Evolutionary conservation across 1,140 invertebrate species (phyloP), one percentile per base, ranked within the genome.

Genomic region (Platyscapa corneri): DNA sequence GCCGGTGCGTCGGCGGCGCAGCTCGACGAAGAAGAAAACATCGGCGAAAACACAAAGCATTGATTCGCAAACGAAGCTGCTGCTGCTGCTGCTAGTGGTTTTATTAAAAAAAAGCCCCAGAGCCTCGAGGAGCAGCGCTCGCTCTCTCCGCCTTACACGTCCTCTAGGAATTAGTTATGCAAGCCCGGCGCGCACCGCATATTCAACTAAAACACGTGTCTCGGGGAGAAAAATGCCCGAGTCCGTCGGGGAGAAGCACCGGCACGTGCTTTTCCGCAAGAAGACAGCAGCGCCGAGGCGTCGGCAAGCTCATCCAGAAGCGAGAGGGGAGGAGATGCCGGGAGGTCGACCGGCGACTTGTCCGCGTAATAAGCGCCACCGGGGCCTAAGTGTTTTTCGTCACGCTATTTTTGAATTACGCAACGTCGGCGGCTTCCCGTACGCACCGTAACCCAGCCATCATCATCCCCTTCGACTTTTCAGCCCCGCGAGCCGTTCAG

Each of bases 391-490:
- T 86, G 85, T 83, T 86, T 86, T 86, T 65, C 81, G 81, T 74
- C 85, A 86, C 85, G 85, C 85, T 83, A 86, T 72, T 86, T 86
- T 80, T 83, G 81, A 86, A 86, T 86, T 86, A 86, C 81, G 75
- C 46, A 0, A 18, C 64, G 20, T 60, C 56, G 42, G 27, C 27
- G 16, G 14, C 39, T 49, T 81, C 64, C 42, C 79, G 30, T 27
- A 53, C 34, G 30, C 64, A 37, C 1, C 42, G 12, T 53, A 1
- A n/a, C n/a, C n/a, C n/a, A n/a, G n/a, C n/a, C n/a, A n/a, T n/a
- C 60, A 7, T n/a, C 83, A n/a, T 39, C 67, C 37, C 76, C 60
- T 32, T 20, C 53, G 32, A 14, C 53, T 72, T n/a, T 34, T 23
- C 60, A 34, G 34, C 70, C 70, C 37, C 37, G 23, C 39, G 16